These are phyloP conservation scores for Varecia variegata DNA, from an alignment of 2,797 vertebrate species.

Conservation along the genomic window DNA sequence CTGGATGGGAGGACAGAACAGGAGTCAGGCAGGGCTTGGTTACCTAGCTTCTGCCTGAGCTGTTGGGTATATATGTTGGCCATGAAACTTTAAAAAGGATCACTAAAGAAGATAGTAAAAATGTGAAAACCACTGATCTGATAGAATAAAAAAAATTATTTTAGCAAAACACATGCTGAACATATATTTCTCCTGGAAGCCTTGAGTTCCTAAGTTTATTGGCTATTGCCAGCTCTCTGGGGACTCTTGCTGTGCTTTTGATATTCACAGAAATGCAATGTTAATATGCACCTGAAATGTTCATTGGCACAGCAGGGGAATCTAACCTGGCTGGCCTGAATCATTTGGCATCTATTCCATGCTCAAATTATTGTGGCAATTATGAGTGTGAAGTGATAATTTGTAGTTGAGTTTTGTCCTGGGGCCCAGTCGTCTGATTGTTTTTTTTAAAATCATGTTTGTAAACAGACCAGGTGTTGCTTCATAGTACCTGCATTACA, in stretches of 20 bases:
- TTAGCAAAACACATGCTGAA: not conserved
- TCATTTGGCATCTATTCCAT: conserved; percentile 23
- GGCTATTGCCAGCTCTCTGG: not conserved
- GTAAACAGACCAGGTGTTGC: conserved; percentile 57
- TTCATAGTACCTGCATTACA: conserved; percentile 7
- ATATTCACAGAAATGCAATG: not conserved
- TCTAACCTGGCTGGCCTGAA: not conserved
- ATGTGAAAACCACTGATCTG: not conserved
- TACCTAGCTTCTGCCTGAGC: not conserved
- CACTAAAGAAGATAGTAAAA: not conserved
- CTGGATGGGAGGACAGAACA: not conserved
- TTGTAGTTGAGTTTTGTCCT: conserved; percentile 40
- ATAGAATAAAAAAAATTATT: not conserved
- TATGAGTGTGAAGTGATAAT: conserved; percentile 38
- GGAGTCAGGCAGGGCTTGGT: not conserved
- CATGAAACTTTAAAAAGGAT: not conserved
- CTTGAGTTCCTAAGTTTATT: not conserved
- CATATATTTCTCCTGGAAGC: not conserved
- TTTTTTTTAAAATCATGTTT: conserved; percentile 28
- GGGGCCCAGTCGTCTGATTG: not conserved
- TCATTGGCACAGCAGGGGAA: not conserved
- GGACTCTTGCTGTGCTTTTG: conserved; percentile 7
- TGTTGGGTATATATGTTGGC: not conserved
- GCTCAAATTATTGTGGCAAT: conserved; percentile 29
- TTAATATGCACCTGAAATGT: not conserved